Evolutionary conservation across 1,140 invertebrate genomes (phyloP).

Genomic region (Mactra quadrangularis): DNA sequence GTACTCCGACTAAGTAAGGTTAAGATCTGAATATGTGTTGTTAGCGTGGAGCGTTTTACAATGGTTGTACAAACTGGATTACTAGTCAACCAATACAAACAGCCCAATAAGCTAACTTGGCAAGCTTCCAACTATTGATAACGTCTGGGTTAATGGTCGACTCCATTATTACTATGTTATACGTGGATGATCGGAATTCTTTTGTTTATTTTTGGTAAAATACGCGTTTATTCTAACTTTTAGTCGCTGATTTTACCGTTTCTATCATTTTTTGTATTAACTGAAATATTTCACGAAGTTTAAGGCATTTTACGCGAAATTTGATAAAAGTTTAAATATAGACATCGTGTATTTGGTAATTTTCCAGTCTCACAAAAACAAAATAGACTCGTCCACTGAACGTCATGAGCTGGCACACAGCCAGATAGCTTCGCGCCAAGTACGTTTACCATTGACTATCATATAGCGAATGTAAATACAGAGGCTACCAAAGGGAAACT

Average conservation of each 20-base stretch:
- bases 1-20: constrained; percentile 14
- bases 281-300: too few species aligned
- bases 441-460: constrained; percentile 60
- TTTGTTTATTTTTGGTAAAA: too few species aligned
- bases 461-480: constrained; percentile 51
- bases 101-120: constrained; percentile 74
- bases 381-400: constrained; percentile 36
- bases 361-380: constrained; percentile 56
- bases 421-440: constrained; percentile 69
- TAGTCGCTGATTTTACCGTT: too few species aligned
- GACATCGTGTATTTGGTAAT: constrained; percentile 8
- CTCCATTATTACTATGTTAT: constrained; percentile 39
- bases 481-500: constrained; percentile 29
- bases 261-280: too few species aligned
- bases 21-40: constrained; percentile 27
- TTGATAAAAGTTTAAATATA: neutral
- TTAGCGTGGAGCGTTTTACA: constrained; percentile 44
- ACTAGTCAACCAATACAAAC: constrained; percentile 30
- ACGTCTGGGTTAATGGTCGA: constrained; percentile 67
- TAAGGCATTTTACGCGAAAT: neutral
- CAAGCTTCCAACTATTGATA: constrained; percentile 74
- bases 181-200: too few species aligned
- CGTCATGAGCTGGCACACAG: constrained; percentile 59
- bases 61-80: constrained; percentile 49
- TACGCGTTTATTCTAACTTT: too few species aligned